phyloP scores from a whole-genome alignment of 2,113 vertebrate genomes.

The Colinus virginianus region DNA sequence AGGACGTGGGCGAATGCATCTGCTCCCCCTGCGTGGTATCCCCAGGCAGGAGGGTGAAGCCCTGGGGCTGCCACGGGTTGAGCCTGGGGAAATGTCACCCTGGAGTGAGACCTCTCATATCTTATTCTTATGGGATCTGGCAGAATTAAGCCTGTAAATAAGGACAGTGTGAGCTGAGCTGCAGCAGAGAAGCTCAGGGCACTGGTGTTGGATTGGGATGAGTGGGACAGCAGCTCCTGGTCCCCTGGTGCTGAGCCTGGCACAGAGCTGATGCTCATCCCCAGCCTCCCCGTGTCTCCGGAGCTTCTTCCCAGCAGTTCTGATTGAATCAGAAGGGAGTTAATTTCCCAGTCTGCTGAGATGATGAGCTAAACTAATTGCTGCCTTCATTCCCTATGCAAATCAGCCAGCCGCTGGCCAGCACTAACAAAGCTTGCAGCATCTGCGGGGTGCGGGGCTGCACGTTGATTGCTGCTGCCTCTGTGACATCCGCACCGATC shows the following conservation, averaged over 20 bases:
- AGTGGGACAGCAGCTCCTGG: rapidly evolving
- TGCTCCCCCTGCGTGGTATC: rapidly evolving
- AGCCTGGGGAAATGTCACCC: rapidly evolving
- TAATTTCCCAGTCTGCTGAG: slow-evolving; percentile 25
- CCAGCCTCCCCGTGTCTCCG: rapidly evolving
- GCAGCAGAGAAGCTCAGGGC: rapidly evolving
- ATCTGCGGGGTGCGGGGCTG: neutral
- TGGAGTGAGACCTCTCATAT: rapidly evolving
- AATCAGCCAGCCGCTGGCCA: neutral
- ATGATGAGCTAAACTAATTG: slow-evolving; percentile 33
- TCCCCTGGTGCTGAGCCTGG: rapidly evolving
- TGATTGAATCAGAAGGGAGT: neutral
- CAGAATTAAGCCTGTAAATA: rapidly evolving
- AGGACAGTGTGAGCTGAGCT: neutral
- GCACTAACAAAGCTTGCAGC: neutral
- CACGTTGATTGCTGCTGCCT: rapidly evolving
- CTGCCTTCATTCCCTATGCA: slow-evolving; percentile 41
- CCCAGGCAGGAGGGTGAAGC: neutral
- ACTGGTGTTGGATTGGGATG: neutral
- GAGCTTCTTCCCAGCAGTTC: slow-evolving; percentile 30
- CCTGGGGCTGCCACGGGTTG: rapidly evolving
- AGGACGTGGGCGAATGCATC: neutral
- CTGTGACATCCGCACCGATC: rapidly evolving
- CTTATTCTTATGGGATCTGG: rapidly evolving
- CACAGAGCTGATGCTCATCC: rapidly evolving